Evolutionary conservation across 2,797 vertebrate species (phyloP), one percentile per base, ranked within the genome.

Genomic region (Poecile montanus): DNA sequence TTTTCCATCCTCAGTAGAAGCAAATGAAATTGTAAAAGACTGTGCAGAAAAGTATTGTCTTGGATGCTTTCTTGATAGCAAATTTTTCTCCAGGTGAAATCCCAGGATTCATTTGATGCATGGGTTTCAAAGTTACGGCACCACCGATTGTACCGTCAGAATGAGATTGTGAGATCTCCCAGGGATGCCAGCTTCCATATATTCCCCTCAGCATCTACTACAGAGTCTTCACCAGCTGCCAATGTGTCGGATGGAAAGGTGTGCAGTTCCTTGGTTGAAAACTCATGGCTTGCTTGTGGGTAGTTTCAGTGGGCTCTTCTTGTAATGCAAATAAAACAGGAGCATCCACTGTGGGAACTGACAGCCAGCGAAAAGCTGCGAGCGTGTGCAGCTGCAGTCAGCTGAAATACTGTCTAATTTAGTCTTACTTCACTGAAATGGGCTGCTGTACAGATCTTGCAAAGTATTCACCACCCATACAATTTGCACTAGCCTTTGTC

Each of bases 111-210:
- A 58, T 99, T 99, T 95, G 99, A 99, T 71, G 98, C 98, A 10
- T 99, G 99, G 99, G 99, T 99, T 94, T 98, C 98, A 81, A 99
- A 99, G 97, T 85, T 99, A 85, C 99, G 99, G 44, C 98, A 99
- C 91, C 99, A 99, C 93, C 98, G 99, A 45, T 84, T 99, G 70
- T 99, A 99, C 97, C 98, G 99, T 51, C 99, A 99, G 98, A 99
- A 99, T 22, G 99, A 99, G 97, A 99, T 99, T 27, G 99, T 99
- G 92, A 98, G 99, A 42, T 99, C 99, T 21, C 99, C 99, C 1
- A 98, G 99, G 72, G 99, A 99, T 83, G 99, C 99, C 78, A 98
- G 98, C 87, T 98, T 99, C 95, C 98, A 99, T 47, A 98, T 99
- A 70, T 99, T 99, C 95, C 98, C 98, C 88, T 98, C 99, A 36